phyloP scores from a whole-genome alignment of 2,797 vertebrate species.

The Prunella strophiata region DNA sequence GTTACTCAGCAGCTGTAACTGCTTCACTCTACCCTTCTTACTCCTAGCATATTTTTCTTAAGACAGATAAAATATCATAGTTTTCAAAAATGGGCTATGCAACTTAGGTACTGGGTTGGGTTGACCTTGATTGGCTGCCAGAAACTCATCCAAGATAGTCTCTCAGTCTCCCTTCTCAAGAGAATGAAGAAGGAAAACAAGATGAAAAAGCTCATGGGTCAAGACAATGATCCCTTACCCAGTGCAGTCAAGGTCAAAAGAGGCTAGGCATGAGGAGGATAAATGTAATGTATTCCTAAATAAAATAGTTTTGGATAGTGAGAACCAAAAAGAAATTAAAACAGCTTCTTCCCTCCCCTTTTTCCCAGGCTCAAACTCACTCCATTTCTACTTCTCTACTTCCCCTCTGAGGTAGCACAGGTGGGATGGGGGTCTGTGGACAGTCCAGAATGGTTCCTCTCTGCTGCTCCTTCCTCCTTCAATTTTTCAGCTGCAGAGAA shows the following conservation, averaged over 20 bases:
- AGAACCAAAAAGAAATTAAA: neutral
- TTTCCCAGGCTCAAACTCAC: neutral
- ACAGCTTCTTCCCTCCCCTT: fast-evolving
- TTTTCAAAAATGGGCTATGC: neutral
- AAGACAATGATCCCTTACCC: neutral
- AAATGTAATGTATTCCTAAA: neutral
- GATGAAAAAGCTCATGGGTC: neutral
- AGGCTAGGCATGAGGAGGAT: neutral
- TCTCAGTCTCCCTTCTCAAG: neutral
- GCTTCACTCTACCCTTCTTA: neutral
- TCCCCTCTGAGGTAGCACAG: neutral
- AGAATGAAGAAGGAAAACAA: neutral
- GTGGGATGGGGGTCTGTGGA: neutral
- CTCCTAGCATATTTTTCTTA: neutral
- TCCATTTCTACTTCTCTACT: neutral
- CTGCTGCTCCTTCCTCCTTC: neutral
- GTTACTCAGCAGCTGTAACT: neutral
- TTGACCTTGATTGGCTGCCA: neutral
- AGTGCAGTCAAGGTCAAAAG: neutral
- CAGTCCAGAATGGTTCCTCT: neutral
- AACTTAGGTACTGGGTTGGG: no score
- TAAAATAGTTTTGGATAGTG: neutral
- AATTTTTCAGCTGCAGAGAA: neutral
- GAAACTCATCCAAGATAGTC: no score
- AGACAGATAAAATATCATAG: neutral